Evolutionary conservation across 2,113 vertebrate genomes (phyloP), one percentile per base, ranked within the genome.

Genomic region (Cheirogaleus medius): DNA sequence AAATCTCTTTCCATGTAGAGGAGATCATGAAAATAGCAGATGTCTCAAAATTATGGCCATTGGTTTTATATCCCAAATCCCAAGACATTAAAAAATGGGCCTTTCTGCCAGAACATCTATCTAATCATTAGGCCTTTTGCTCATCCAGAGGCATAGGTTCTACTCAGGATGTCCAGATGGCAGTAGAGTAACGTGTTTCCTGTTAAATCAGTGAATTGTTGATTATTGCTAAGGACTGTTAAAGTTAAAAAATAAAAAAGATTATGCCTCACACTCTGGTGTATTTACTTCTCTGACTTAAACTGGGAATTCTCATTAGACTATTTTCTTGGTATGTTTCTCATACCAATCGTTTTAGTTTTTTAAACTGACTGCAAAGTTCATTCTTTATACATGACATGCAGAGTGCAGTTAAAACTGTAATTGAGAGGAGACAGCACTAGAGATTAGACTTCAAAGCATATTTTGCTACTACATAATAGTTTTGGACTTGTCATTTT

Each of bases 131-230:
- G 54, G 88, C 68, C 42, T 92, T 84, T 54, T 47, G 49, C 52
- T 95, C 81, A 69, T 87, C 89, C 87, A 95, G 74, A 98, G 63
- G 54, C 64, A 96, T 27, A 47, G 95, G 90, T 94, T 94, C 88
- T 89, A 89, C 81, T 96, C 87, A 73, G 90, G 39, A 92, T 52
- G 58, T 96, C 94, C 94, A 97, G 86, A 96, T 97, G 97, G 88
- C 52, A 89, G 20, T 58, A 92, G n/a, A 86, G 44, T 23, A 90
- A 69, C 27, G 1, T 37, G 87, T 81, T 71, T 90, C 80, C 91
- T 97, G 42, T 90, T 88, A 96, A 94, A 86, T 82, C n/a, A 88
- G 90, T 95, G 92, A 77, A 91, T 29, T 92, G 56, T 76, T 23
- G 42, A 94, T 96, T 95, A 96, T 54, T 87, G 71, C 78, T 90